phyloP scores from a whole-genome alignment of 2,888 invertebrate species.

The Proisotoma minuta region DNA sequence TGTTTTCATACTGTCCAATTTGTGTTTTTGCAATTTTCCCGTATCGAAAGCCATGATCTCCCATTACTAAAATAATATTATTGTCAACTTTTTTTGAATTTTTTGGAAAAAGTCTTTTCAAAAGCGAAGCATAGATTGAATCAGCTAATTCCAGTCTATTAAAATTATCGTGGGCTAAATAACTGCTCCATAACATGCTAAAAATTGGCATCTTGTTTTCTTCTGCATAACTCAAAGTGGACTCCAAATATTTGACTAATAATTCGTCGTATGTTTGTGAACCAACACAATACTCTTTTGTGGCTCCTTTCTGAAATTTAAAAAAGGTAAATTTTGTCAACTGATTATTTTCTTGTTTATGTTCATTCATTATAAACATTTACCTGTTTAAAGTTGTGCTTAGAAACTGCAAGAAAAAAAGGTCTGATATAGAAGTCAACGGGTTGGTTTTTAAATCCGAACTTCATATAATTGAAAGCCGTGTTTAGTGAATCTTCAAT shows the following conservation, averaged over 20 bases:
- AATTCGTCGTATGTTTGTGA: constrained; percentile 23
- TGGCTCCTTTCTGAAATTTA: constrained; percentile 2
- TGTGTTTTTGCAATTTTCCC: neutral
- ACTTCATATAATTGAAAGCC: neutral
- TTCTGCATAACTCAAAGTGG: neutral
- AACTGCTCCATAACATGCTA: neutral
- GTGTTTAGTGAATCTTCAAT: neutral
- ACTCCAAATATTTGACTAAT: constrained; percentile 14
- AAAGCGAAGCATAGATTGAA: neutral
- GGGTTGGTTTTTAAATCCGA: neutral
- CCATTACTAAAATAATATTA: neutral
- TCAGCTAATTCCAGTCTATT: neutral
- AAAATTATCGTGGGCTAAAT: neutral
- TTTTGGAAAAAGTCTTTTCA: too few species aligned
- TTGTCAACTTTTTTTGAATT: too few species aligned
- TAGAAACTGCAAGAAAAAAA: neutral
- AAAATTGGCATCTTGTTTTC: neutral
- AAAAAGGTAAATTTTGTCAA: too few species aligned
- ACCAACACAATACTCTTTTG: constrained; percentile 23
- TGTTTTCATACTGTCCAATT: neutral
- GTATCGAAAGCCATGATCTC: neutral
- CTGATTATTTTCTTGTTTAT: too few species aligned
- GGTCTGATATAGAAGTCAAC: constrained; percentile 2
- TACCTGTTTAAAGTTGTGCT: constrained; percentile 1
- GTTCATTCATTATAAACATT: neutral